phyloP scores from a whole-genome alignment of 1,140 invertebrate species.

The Hypothenemus hampei region DNA sequence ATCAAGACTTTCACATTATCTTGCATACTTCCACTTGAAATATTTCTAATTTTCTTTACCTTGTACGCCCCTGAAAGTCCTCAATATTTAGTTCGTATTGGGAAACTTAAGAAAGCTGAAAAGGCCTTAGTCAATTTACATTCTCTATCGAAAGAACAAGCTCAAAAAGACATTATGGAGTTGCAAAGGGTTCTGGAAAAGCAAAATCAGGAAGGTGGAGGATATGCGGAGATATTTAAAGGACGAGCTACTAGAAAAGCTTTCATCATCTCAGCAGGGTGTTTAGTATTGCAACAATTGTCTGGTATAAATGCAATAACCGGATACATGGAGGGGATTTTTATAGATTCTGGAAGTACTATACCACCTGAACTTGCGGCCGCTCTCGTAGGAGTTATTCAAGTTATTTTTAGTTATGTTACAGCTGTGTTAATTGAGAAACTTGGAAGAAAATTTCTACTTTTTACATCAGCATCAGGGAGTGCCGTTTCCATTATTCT shows the following conservation, averaged over 20 bases:
- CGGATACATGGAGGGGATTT: slow-evolving; percentile 73
- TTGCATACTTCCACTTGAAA: slow-evolving; percentile 46
- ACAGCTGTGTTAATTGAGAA: slow-evolving; percentile 71
- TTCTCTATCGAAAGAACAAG: slow-evolving; percentile 46
- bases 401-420: slow-evolving; percentile 65
- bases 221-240: slow-evolving; percentile 11
- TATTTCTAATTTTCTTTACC: slow-evolving; percentile 52
- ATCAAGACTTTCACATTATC: slow-evolving; percentile 52
- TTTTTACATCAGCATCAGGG: slow-evolving; percentile 62
- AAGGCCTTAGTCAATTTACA: slow-evolving; percentile 59
- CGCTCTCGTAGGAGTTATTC: slow-evolving; percentile 73
- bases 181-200: slow-evolving; percentile 8
- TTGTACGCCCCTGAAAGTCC: slow-evolving; percentile 66
- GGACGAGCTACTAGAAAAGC: slow-evolving; percentile 56
- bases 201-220: slow-evolving; percentile 35
- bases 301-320: slow-evolving; percentile 82
- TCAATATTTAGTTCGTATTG: slow-evolving; percentile 58
- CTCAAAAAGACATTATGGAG: slow-evolving; percentile 8
- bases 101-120: slow-evolving; percentile 55
- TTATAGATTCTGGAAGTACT: slow-evolving; percentile 55
- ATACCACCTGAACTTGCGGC: slow-evolving; percentile 55
- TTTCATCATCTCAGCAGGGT: slow-evolving; percentile 64
- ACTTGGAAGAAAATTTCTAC: slow-evolving; percentile 64
- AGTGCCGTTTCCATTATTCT: slow-evolving; percentile 44
- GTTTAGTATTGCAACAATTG: slow-evolving; percentile 84